Percentiles rank a stretch among this genome's conserved stretches.
phyloP scores from a whole-genome alignment of 92 coral and sea anemone genomes.

The Porites rus region DNA sequence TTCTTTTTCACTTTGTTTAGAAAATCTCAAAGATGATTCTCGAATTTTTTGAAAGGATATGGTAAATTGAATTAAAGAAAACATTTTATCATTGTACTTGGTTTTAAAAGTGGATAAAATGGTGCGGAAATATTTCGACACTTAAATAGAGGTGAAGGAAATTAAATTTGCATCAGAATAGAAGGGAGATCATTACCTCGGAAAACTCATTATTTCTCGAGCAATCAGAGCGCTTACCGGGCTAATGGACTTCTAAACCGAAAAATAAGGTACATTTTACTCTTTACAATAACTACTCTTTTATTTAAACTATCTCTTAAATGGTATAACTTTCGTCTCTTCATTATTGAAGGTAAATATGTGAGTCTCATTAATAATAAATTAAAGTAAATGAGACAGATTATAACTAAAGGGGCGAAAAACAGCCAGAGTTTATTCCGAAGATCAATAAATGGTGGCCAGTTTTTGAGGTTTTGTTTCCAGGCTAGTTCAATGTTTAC shows the following conservation, averaged over 20 bases:
- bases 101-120: slow-evolving; percentile 71
- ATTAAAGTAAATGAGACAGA: slow-evolving; percentile 60
- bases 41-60: slow-evolving; percentile 49
- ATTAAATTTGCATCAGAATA: slow-evolving; percentile 91
- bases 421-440: slow-evolving; percentile 62
- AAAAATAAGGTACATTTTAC: slow-evolving; percentile 54
- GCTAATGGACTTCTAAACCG: slow-evolving; percentile 72
- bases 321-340: slow-evolving; percentile 63
- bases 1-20: slow-evolving; percentile 48
- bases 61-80: slow-evolving; percentile 78
- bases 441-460: slow-evolving; percentile 66
- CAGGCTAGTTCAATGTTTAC: slow-evolving; percentile 22
- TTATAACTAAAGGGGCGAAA: slow-evolving; percentile 59
- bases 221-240: slow-evolving; percentile 71
- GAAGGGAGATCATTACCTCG: slow-evolving; percentile 57
- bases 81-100: slow-evolving; percentile 77
- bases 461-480: slow-evolving; percentile 48
- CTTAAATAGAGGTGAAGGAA: slow-evolving; percentile 68
- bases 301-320: slow-evolving; percentile 66
- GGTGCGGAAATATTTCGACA: slow-evolving; percentile 75
- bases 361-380: slow-evolving; percentile 68
- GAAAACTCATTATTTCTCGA: slow-evolving; percentile 74
- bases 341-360: slow-evolving; percentile 65
- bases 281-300: slow-evolving; percentile 48
- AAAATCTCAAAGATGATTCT: slow-evolving; percentile 34